These are phyloP conservation scores for Loripinus fragilis DNA, from an alignment of 2,888 invertebrate species.

Conservation along the genomic window DNA sequence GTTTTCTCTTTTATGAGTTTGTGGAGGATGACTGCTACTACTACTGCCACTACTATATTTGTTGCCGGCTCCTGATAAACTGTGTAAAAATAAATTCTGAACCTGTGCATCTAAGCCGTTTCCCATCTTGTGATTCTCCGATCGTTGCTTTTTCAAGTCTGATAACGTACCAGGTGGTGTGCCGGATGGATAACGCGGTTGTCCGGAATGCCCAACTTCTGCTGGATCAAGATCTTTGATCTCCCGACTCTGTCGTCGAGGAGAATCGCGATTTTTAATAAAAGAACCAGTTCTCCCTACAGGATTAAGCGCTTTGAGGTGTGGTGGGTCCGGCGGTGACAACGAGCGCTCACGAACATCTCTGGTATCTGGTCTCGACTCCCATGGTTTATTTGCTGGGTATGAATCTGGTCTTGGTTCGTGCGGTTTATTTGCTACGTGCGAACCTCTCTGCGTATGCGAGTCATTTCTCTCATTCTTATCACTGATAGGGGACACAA, in stretches of 20 bases:
- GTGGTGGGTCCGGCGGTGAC: neutral
- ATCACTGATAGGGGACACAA: neutral
- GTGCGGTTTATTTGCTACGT: neutral
- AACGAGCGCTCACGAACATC: slow-evolving; percentile 18
- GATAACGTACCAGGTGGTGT: slow-evolving; percentile 92
- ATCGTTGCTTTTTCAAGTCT: slow-evolving; percentile 95
- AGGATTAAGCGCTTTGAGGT: slow-evolving; percentile 3
- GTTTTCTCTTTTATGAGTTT: slow-evolving; percentile 23
- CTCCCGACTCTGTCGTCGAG: slow-evolving; percentile 28
- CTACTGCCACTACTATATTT: slow-evolving; percentile 56
- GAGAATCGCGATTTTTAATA: slow-evolving; percentile 57
- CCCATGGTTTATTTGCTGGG: neutral
- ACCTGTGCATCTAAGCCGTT: slow-evolving; percentile 70
- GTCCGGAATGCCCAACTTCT: slow-evolving; percentile 1
- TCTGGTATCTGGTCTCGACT: neutral
- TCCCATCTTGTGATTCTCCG: slow-evolving; percentile 69
- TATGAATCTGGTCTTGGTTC: neutral
- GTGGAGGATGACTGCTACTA: neutral
- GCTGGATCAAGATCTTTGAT: slow-evolving; percentile 1
- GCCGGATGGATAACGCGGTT: slow-evolving; percentile 85
- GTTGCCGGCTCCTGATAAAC: slow-evolving; percentile 59
- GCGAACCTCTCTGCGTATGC: slow-evolving; percentile 11
- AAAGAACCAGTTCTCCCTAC: slow-evolving; percentile 32
- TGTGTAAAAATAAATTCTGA: slow-evolving; percentile 74
- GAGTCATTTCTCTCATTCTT: slow-evolving; percentile 23